Base-by-base conservation (phyloP, 2,113 vertebrate species). In the Eretmochelys imbricata region DNA sequence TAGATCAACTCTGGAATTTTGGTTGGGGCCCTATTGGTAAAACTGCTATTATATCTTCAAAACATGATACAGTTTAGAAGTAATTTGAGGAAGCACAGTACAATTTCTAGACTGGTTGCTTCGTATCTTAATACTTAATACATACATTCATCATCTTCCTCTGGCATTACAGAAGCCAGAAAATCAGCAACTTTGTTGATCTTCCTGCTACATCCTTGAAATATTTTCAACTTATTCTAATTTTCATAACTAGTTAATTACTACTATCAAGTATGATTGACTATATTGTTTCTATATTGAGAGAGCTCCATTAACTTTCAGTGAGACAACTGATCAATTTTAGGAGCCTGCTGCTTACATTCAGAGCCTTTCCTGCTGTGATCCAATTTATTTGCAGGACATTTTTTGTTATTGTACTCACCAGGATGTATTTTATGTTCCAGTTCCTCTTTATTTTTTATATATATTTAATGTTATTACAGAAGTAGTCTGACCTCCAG, bases 241-340 rank as follows among this genome's bases (percentile, higher is more conserved):
- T 84, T 95, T 96, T 91, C 96, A 87, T 92, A 85, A 88, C 94
- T 91, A 93, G 85, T 95, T 96, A 97, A 96, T 96, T 96, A 97
- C 89, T 48, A 85, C 75, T 65, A 92, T 0, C 2, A 96, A 91
- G 79, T 75, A 88, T 96, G 95, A 97, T 95, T 97, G 95, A 96
- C 94, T 96, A 78, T 93, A 96, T 93, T 95, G 87, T 95, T 96
- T 92, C 96, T 97, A 95, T 96, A 96, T 86, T 94, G 95, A 97
- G 96, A 97, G 92, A 96, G 93, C 57, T 87, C 85, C 94, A 97
- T 96, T 97, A 96, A 94, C 94, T 97, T 97, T 95, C 93, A 95
- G 87, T 59, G 93, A 95, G 96, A 96, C 93, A 95, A 83, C 96
- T 89, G 90, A 97, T 97, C 94, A 96, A 93, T 95, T 95, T 96